A percentile compares a stretch with the other conserved stretches of the same genome.
These are phyloP conservation scores for Agonopterix heracliana DNA, from an alignment of 2,888 invertebrate species.

Conservation along the genomic window DNA sequence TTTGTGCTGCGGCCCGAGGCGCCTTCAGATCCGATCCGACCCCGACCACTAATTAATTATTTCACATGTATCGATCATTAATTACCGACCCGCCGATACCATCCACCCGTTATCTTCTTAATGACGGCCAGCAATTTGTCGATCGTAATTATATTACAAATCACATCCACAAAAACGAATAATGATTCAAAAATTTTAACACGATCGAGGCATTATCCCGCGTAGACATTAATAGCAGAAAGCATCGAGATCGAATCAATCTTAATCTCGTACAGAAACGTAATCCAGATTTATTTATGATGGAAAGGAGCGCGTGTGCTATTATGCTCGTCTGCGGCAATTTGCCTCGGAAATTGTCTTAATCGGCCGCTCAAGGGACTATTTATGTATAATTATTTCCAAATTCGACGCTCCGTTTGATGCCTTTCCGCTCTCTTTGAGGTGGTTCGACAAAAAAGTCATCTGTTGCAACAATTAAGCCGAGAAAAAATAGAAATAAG, in stretches of 20 bases:
- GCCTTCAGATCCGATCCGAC: constrained; percentile 52
- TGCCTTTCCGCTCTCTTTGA: constrained; percentile 77
- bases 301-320: constrained; percentile 69
- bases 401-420: constrained; percentile 76
- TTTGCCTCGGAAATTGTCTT: constrained; percentile 76
- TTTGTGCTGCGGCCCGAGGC: constrained; percentile 64
- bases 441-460: constrained; percentile 75
- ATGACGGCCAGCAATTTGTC: constrained; percentile 71
- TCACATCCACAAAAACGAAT: constrained; percentile 60
- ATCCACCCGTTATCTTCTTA: constrained; percentile 65
- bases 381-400: constrained; percentile 77
- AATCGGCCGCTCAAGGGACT: constrained; percentile 77
- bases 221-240: constrained; percentile 68
- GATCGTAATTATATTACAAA: constrained; percentile 69
- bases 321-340: constrained; percentile 76
- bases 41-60: constrained; percentile 71
- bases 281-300: constrained; percentile 77
- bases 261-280: constrained; percentile 74
- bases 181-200: constrained; percentile 69
- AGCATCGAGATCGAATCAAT: constrained; percentile 74
- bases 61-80: constrained; percentile 75
- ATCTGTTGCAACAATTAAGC: constrained; percentile 76
- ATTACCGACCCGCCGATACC: constrained; percentile 59
- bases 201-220: constrained; percentile 61
- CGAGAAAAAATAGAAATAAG: constrained; percentile 73